phyloP scores from a whole-genome alignment of 2,797 vertebrate genomes.

The Pempheris klunzingeri region DNA sequence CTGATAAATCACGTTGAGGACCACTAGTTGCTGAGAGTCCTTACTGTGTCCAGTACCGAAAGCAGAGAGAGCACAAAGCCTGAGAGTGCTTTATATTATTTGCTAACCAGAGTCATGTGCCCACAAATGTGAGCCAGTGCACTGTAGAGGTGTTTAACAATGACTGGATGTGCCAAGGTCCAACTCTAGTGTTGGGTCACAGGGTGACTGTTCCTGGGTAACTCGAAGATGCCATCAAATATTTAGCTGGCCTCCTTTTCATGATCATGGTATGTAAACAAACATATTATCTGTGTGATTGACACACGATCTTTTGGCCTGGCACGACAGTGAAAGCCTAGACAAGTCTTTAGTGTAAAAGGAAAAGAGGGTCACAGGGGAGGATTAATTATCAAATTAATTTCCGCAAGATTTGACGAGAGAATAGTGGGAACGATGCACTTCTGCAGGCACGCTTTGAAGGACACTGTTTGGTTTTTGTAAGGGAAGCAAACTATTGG shows the following conservation, averaged over 20 bases:
- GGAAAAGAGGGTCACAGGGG: conserved; percentile 51
- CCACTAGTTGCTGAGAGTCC: conserved; percentile 44
- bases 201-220: conserved; percentile 79
- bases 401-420: conserved; percentile 44
- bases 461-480: conserved; percentile 19
- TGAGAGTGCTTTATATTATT: conserved; percentile 46
- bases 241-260: conserved; percentile 83
- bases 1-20: conserved; percentile 18
- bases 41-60: conserved; percentile 20
- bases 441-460: neutral
- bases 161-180: conserved; percentile 64
- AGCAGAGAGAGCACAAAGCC: conserved; percentile 31
- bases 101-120: conserved; percentile 39
- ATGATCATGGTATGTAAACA: conserved; percentile 83
- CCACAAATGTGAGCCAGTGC: conserved; percentile 55
- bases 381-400: conserved; percentile 63
- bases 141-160: conserved; percentile 77
- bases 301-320: conserved; percentile 68
- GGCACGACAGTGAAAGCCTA: conserved; percentile 73
- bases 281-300: conserved; percentile 79
- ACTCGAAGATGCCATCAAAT: conserved; percentile 85
- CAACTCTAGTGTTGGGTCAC: conserved; percentile 75
- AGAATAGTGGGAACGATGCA: conserved; percentile 13
- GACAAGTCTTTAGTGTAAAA: conserved; percentile 63
- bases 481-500: conserved; percentile 16